Evolutionary conservation across 2,113 vertebrate genomes (phyloP), one percentile per base, ranked within the genome.

Genomic region (Tor tambroides): DNA sequence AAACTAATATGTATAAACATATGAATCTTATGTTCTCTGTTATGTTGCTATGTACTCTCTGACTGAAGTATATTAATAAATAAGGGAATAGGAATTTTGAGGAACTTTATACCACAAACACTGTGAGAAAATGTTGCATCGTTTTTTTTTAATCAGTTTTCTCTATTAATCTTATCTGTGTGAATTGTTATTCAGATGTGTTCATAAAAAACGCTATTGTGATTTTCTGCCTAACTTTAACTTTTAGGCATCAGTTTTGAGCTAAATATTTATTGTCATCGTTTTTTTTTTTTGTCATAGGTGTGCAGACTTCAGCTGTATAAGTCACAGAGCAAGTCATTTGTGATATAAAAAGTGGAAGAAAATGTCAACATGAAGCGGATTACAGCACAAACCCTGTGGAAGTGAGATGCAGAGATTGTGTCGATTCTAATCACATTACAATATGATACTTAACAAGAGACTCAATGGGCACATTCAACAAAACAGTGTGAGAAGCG

Each of bases 401-500:
- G 56, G 23, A 43, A 80, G 7, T 28, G 32, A n/a, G 35, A 63
- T 80, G 23, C 35, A 30, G 75, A 65, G 23, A 43, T 26, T 26
- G 32, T 43, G 21, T 63, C 79, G 15, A 81, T 81, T 65, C 46
- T 54, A 78, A 78, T 63, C 35, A 28, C 59, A 43, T 43, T 11
- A 17, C 54, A 78, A 54, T 54, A 65, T 67, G 5, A 65, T 10
- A 56, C 35, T 3, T 65, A 82, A 82, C 59, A 65, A 65, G n/a
- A 46, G 80, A 67, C 61, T 82, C 80, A 49, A 30, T 67, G 15
- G 15, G 80, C 7, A n/a, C 41, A 67, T 67, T 82, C 80, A 32
- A 5, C 51, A 80, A 82, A 49, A 82, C 80, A 46, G 61, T 65
- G 26, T 65, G 80, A 30, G 38, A 67, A 21, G 15, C n/a, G 23